Base-by-base conservation (phyloP, 2,113 vertebrate genomes). In the Spea bombifrons region DNA sequence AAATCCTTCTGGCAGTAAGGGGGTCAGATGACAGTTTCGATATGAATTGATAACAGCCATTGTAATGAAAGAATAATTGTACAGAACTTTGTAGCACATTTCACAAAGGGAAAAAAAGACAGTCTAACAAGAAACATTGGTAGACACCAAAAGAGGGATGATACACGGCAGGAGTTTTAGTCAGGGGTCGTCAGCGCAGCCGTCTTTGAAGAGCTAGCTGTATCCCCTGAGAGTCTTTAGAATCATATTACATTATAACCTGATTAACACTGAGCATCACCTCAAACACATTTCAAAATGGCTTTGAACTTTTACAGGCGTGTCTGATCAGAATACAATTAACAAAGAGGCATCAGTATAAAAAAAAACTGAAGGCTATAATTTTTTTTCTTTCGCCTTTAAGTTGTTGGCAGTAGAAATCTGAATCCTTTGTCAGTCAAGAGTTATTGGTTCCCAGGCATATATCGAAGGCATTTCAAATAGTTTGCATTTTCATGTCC, bases 201-300 rank as follows among this genome's bases (percentile, higher is more conserved):
- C 48, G 81, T 85, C 88, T 91, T 92, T 91, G 89, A 92, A 92
- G 87, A 89, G 76, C 81, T 82, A 83, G 83, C 83, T 80, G 55
- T 83, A 88, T 88, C 83, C 84, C 87, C 80, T 81, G 82, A 82
- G 86, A 88, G 83, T 84, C 83, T 86, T 89, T 77, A 82, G 69
- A 81, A 81, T 86, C 75, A 69, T 61, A 82, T 89, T 87, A 82
- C 78, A 74, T 84, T 85, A 84, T 82, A 84, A 87, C 85, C 83
- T 83, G 83, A 92, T 92, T 91, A 91, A 84, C 84, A 85, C 85
- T 67, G 81, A 84, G 66, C 67, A 76, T 88, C 83, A 90, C 90
- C 84, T 88, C 81, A 87, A 88, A 90, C 74, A 82, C 85, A 83
- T 85, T 85, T 81, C 84, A 83, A 85, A 86, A 83, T 10, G 81